These are phyloP conservation scores for Tetheella fluctuosa DNA, from an alignment of 2,888 invertebrate genomes.

Conservation along the genomic window DNA sequence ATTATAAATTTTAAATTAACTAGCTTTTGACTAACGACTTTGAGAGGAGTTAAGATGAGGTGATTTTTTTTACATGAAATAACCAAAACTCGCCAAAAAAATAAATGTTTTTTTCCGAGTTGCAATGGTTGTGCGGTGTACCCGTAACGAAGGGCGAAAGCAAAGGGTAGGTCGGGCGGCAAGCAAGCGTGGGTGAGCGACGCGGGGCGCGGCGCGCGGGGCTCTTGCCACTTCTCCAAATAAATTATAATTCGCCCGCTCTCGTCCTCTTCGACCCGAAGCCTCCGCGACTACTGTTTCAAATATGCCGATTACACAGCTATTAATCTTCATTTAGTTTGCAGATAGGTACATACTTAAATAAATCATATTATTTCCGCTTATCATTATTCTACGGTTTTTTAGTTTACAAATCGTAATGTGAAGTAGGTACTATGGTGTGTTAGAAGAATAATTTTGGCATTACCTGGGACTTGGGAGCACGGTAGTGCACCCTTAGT, in stretches of 20 bases:
- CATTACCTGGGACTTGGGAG: neutral
- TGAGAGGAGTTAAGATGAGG: too few relatives aligned
- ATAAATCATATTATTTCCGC: neutral
- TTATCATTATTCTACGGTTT: neutral
- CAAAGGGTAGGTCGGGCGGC: conserved; percentile 81
- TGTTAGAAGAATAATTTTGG: neutral
- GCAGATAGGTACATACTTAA: conserved; percentile 21
- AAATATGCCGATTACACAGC: conserved; percentile 57
- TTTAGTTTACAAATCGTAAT: neutral
- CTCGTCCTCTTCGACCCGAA: conserved; percentile 54
- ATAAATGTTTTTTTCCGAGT: conserved; percentile 48
- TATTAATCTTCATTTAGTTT: conserved; percentile 58
- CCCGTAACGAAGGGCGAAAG: conserved; percentile 83
- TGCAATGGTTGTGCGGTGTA: conserved; percentile 63
- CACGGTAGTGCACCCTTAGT: neutral
- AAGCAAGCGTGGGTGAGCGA: conserved; percentile 45
- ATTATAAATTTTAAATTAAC: too few relatives aligned
- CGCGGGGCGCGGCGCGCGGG: conserved; percentile 51
- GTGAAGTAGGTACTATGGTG: too few relatives aligned
- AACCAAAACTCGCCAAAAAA: neutral
- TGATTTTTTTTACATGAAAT: neutral
- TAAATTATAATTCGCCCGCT: conserved; percentile 84
- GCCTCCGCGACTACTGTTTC: conserved; percentile 65
- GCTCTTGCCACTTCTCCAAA: conserved; percentile 84
- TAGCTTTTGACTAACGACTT: too few relatives aligned